Evolutionary conservation across 1,140 invertebrate genomes (phyloP).

Genomic region (Drosophila gunungcola): DNA sequence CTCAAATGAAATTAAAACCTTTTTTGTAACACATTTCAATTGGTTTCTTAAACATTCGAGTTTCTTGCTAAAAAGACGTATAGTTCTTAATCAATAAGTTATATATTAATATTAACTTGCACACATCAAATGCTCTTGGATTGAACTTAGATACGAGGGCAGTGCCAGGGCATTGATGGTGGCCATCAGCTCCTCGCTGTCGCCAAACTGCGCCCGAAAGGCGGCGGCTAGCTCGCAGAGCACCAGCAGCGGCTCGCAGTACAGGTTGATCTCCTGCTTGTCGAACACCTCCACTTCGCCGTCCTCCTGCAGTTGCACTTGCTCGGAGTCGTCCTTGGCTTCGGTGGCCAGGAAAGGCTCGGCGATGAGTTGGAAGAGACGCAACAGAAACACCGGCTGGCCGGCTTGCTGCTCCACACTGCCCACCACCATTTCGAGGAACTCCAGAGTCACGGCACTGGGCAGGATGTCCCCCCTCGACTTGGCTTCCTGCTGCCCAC

Average conservation of each 20-base stretch:
- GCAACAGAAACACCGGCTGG: constrained; percentile 37
- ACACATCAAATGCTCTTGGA: neutral
- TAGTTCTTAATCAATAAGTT: neutral
- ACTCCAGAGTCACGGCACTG: constrained; percentile 31
- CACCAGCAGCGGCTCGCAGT: constrained; percentile 58
- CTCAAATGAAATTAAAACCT: too few species aligned
- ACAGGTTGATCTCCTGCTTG: constrained; percentile 71
- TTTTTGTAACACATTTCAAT: too few species aligned
- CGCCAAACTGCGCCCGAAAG: constrained; percentile 1
- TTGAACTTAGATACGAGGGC: neutral
- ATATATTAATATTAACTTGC: too few species aligned
- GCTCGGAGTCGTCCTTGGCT: neutral
- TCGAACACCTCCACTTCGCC: constrained; percentile 67
- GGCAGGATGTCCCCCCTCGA: constrained; percentile 32
- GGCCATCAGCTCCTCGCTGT: neutral
- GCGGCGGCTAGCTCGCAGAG: constrained; percentile 9
- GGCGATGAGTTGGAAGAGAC: constrained; percentile 50
- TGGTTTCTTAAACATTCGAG: too few species aligned
- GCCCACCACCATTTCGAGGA: constrained; percentile 34
- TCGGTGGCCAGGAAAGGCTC: constrained; percentile 38
- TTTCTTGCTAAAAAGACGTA: too few species aligned
- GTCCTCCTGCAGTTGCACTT: neutral
- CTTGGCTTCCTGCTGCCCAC: neutral
- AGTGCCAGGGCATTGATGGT: constrained; percentile 5
- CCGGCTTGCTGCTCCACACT: constrained; percentile 9